Percentiles rank a stretch among this genome's conserved stretches.
Evolutionary conservation across 2,113 vertebrate species (phyloP).

Genomic region (Festucalex cinctus): DNA sequence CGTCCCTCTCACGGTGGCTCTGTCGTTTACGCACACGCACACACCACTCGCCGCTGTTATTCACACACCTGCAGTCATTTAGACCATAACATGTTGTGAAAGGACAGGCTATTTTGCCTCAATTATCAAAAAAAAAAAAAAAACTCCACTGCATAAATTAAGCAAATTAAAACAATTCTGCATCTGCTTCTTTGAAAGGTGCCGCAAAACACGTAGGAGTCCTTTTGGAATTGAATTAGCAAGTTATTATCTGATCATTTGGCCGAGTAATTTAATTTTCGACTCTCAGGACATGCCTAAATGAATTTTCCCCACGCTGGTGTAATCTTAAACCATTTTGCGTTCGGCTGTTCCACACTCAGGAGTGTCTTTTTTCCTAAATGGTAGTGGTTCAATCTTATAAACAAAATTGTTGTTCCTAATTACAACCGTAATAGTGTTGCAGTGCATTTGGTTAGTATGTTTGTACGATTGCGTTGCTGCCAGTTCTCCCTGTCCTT

Average conservation of each 20-base stretch:
- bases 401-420: background rate
- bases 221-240: constrained; percentile 6
- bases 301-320: constrained; percentile 2
- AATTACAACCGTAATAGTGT: background rate
- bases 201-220: background rate
- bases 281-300: constrained; percentile 1
- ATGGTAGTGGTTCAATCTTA: background rate
- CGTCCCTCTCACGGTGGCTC: constrained; percentile 41
- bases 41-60: constrained; percentile 33
- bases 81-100: constrained; percentile 20
- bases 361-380: background rate
- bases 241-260: constrained; percentile 9
- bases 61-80: constrained; percentile 53
- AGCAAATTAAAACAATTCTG: background rate
- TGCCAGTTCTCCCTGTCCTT: background rate
- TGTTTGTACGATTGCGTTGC: background rate
- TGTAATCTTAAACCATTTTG: constrained; percentile 1
- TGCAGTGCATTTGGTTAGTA: background rate
- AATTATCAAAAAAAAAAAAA: background rate
- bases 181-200: constrained; percentile 1
- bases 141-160: background rate
- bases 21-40: constrained; percentile 41
- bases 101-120: constrained; percentile 12
- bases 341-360: background rate
- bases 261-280: constrained; percentile 5